Evolutionary conservation across 1,140 invertebrate genomes (phyloP).

Genomic region (Antheraea mylitta): DNA sequence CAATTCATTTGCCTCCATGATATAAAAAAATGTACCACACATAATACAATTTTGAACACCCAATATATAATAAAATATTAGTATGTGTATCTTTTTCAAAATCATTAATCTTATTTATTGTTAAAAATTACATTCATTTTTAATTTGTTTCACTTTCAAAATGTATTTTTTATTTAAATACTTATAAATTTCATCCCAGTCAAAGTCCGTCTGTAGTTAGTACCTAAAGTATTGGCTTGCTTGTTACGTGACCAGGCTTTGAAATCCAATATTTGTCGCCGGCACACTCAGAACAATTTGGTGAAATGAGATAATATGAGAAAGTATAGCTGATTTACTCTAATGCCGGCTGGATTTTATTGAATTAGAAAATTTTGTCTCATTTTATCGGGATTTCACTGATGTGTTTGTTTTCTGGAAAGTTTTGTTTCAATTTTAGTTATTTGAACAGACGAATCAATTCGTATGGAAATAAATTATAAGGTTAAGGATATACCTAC

Average conservation of each 20-base stretch:
- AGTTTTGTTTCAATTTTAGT: conserved; percentile 5
- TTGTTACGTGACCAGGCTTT: conserved; percentile 20
- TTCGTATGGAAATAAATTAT: background rate
- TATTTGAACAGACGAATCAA: background rate
- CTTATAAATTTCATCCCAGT: background rate
- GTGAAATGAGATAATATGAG: conserved; percentile 24
- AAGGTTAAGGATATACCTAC: no score
- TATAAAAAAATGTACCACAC: no score
- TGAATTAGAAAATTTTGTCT: conserved; percentile 9
- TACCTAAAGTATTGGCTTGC: background rate
- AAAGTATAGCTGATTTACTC: conserved; percentile 23
- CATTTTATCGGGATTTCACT: background rate
- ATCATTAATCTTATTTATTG: no score
- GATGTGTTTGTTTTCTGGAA: background rate
- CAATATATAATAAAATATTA: no score
- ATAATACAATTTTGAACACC: no score
- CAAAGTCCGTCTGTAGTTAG: background rate
- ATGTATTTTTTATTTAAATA: background rate
- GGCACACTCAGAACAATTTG: conserved; percentile 19
- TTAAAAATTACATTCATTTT: no score
- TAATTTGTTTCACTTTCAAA: no score
- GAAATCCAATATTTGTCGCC: conserved; percentile 20
- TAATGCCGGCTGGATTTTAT: conserved; percentile 17
- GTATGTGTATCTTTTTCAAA: no score
- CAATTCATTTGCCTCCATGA: no score